Conservation (phyloP, 2,888 invertebrate genomes). For the Timema cristinae region DNA sequence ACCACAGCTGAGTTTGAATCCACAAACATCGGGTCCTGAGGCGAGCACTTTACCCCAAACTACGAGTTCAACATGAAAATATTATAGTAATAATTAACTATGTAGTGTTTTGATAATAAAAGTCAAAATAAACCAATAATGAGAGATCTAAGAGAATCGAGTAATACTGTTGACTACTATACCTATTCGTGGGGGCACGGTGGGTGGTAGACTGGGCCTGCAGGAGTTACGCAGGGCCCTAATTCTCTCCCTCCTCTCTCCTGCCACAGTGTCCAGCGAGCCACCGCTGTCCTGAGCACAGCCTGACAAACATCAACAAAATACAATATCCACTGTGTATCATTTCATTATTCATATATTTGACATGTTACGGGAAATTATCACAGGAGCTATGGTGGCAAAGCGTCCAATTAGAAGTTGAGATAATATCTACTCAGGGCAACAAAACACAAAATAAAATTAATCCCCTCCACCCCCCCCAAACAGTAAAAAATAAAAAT, state of each 20-base stretch:
- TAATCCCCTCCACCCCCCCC: not conserved
- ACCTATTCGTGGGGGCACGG: conserved; percentile 9
- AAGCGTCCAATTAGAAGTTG: too few species aligned
- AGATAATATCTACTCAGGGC: conserved; percentile 28
- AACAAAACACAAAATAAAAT: conserved; percentile 10
- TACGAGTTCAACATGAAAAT: too few species aligned
- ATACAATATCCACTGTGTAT: too few species aligned
- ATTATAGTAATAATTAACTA: not conserved
- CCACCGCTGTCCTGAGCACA: conserved; percentile 8
- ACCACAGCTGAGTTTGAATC: too few species aligned
- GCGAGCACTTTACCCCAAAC: too few species aligned
- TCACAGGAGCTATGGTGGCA: too few species aligned
- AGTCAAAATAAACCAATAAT: too few species aligned
- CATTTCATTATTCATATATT: too few species aligned
- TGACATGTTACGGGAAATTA: too few species aligned
- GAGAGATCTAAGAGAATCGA: too few species aligned
- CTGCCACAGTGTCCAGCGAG: conserved; percentile 14
- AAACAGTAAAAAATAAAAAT: not conserved
- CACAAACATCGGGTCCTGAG: too few species aligned
- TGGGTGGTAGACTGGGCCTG: conserved; percentile 2
- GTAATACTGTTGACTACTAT: conserved; percentile 5
- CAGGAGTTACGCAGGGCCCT: not conserved
- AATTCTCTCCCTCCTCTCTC: conserved; percentile 5
- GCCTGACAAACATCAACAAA: conserved; percentile 8
- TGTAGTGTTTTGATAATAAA: not conserved